These are phyloP conservation scores for Bothrops jararaca DNA, from an alignment of 2,113 vertebrate genomes.

Conservation along the genomic window DNA sequence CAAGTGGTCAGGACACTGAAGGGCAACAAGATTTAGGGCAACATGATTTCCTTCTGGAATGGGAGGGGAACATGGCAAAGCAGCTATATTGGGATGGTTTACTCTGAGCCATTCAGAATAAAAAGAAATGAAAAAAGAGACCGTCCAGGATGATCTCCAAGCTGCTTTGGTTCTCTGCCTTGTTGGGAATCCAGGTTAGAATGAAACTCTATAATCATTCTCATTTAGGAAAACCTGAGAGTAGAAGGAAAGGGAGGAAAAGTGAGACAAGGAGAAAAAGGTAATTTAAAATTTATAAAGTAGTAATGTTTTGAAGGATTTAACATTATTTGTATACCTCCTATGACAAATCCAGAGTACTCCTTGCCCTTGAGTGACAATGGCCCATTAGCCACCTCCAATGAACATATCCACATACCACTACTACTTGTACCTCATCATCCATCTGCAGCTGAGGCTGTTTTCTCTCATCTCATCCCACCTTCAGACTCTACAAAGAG, in stretches of 20 bases:
- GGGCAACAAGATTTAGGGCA: neutral
- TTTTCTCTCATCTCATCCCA: neutral
- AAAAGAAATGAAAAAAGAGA: neutral
- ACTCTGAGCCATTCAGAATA: neutral
- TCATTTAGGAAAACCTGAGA: neutral
- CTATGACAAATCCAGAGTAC: neutral
- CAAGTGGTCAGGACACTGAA: neutral
- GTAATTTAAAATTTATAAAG: neutral
- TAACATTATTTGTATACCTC: neutral
- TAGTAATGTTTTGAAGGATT: neutral
- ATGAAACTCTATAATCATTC: neutral
- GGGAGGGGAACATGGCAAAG: neutral
- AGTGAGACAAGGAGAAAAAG: neutral
- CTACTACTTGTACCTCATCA: neutral
- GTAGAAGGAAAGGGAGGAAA: neutral
- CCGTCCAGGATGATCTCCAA: neutral
- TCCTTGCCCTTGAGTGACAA: neutral
- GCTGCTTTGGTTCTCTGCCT: neutral
- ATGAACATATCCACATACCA: neutral
- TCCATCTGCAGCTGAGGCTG: neutral
- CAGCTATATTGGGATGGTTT: neutral
- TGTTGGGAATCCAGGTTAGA: neutral
- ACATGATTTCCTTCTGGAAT: neutral
- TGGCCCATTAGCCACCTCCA: neutral
- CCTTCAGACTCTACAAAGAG: neutral